Percentiles rank a stretch among this genome's conserved stretches.
Conservation (phyloP, 2,113 vertebrate genomes). For the Sander vitreus region DNA sequence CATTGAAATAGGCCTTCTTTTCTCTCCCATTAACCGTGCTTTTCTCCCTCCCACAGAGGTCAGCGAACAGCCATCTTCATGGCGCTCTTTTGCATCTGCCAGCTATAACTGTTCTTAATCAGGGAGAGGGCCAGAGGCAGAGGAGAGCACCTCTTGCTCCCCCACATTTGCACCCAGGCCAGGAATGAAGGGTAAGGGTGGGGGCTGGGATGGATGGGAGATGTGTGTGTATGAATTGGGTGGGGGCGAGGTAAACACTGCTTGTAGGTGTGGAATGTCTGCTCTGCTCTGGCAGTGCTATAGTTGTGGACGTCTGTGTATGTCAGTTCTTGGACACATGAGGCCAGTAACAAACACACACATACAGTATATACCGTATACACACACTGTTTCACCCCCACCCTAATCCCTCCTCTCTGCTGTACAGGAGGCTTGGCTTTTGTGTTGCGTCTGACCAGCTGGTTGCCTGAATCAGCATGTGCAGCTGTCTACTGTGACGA, state of each 20-base stretch:
- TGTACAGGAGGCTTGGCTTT: conserved; percentile 62
- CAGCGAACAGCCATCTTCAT: conserved; percentile 68
- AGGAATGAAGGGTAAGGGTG: conserved; percentile 22
- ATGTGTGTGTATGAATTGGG: not conserved
- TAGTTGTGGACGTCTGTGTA: conserved; percentile 20
- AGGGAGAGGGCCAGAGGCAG: conserved; percentile 47
- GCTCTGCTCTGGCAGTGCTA: conserved; percentile 13
- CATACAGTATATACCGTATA: conserved; percentile 25
- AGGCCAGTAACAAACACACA: conserved; percentile 28
- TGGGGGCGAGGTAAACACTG: conserved; percentile 25
- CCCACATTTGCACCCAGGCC: conserved; percentile 40
- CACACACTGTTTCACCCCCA: conserved; percentile 23
- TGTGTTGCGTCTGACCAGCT: conserved; percentile 66
- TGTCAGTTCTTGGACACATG: conserved; percentile 35
- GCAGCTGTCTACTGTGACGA: conserved; percentile 75
- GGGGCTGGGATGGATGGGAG: not conserved
- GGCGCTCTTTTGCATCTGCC: conserved; percentile 70
- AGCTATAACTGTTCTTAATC: conserved; percentile 72
- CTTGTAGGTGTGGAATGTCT: conserved; percentile 58
- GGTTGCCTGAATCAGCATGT: conserved; percentile 65
- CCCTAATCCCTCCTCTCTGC: conserved; percentile 41
- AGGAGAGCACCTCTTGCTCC: conserved; percentile 38
- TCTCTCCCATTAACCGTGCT: conserved; percentile 55
- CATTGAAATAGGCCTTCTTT: conserved; percentile 60
- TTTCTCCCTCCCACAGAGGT: conserved; percentile 77